Evolutionary conservation across 2,113 vertebrate species (phyloP).

Genomic region (Axis porcinus): DNA sequence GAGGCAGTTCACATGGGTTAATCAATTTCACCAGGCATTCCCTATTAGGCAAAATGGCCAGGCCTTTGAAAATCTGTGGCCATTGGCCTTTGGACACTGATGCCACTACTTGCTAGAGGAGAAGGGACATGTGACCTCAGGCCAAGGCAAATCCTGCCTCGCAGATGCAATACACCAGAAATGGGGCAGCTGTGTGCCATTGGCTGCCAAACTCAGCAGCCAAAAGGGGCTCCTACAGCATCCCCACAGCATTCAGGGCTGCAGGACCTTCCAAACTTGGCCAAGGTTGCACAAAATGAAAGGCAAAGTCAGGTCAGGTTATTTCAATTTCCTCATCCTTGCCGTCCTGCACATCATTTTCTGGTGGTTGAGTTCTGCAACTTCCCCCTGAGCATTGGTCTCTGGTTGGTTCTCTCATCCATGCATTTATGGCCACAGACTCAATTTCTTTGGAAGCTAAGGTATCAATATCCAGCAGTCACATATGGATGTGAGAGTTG

Average conservation of each 20-base stretch:
- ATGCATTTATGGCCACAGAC: neutral
- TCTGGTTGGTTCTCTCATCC: neutral
- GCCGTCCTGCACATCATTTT: neutral
- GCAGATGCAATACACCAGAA: neutral
- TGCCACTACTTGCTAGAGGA: too few species aligned
- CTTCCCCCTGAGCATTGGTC: neutral
- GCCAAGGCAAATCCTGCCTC: neutral
- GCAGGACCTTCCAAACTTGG: neutral
- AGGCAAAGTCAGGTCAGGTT: neutral
- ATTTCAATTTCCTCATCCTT: neutral
- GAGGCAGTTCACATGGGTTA: neutral
- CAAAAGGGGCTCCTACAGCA: too few species aligned
- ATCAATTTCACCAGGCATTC: neutral
- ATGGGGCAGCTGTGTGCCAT: too few species aligned
- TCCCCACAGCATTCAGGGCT: fast-evolving
- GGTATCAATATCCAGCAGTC: neutral
- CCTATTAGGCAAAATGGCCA: neutral
- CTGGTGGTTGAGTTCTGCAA: too few species aligned
- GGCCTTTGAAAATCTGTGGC: neutral
- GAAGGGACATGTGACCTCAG: neutral
- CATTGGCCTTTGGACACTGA: neutral
- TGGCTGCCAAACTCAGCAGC: neutral
- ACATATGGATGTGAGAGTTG: neutral
- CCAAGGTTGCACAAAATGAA: neutral
- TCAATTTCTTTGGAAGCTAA: neutral